Conservation (phyloP, 1,140 invertebrate genomes). For the Sycophaga agraensis region DNA sequence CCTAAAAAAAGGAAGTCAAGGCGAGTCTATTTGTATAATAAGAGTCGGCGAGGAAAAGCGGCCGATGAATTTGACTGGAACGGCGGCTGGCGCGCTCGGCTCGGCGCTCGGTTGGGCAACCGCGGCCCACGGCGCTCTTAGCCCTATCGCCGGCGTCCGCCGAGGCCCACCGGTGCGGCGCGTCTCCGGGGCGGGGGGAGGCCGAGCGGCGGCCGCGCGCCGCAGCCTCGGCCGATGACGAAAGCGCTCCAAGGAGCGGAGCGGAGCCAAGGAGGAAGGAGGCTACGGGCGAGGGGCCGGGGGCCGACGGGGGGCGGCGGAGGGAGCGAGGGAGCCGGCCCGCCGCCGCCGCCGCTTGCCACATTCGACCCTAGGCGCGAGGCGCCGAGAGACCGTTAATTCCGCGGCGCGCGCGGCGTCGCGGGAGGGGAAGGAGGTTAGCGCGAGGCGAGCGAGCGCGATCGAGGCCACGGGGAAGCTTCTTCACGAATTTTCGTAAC, state of each 20-base stretch:
- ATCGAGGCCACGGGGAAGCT: not conserved
- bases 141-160: not conserved
- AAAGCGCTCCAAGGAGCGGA: not conserved
- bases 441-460: not conserved
- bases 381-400: constrained; percentile 17
- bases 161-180: not conserved
- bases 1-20: too few relatives aligned
- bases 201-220: not conserved
- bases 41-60: too few relatives aligned
- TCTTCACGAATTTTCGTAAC: too few relatives aligned
- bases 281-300: not conserved
- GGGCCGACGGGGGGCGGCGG: not conserved
- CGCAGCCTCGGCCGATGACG: constrained; percentile 17
- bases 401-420: not conserved
- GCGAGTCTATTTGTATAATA: too few relatives aligned
- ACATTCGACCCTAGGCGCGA: constrained; percentile 12
- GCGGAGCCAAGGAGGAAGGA: not conserved
- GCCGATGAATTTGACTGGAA: too few relatives aligned
- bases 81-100: too few relatives aligned
- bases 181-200: not conserved
- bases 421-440: not conserved
- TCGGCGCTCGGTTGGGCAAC: too few relatives aligned
- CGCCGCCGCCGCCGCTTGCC: not conserved
- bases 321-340: not conserved
- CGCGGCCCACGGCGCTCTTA: not conserved